Evolutionary conservation across 2,888 invertebrate genomes (phyloP), one percentile per base, ranked within the genome.

Genomic region (Latheticus oryzae): DNA sequence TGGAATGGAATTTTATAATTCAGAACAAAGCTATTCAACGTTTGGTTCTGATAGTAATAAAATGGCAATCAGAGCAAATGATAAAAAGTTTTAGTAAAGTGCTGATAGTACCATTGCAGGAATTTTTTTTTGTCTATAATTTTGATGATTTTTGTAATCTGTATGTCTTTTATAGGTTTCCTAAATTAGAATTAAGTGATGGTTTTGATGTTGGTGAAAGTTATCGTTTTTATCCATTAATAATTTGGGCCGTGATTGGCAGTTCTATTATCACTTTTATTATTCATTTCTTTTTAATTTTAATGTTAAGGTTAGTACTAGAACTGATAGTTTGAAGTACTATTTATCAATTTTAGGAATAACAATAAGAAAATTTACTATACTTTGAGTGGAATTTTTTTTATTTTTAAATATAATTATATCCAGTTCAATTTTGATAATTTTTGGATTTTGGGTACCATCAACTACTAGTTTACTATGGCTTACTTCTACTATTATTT

Each of bases 371-470:
- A n/a, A n/a, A n/a, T n/a, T n/a, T n/a, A n/a, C n/a, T n/a, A n/a
- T 1, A 5, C 3, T 1, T 5, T 28, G 26, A 11, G 2, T 21
- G 17, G 15, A 23, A 5, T 23, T 8, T 15, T n/a, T 59, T 4
- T 13, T 68, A 12, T 16, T 57, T 19, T 35, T 33, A 8, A 48
- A 58, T 13, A 57, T 66, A 4, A 11, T 50, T 0, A 0, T 60
- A 1, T 53, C 54, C n/a, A 55, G 65, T 35, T 60, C 28, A 28
- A 1, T 64, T 8, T 35, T 66, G 17, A 38, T 68, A 16, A 40
- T 67, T 47, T 62, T 62, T 38, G 72, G 71, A 19, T 69, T 70
- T 48, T 71, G 70, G 69, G 47, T 71, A 16, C 71, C 71, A 0
- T 24, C 26, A 9, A 45, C 64, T 5, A 62, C 65, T 3, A 60